phyloP scores from a whole-genome alignment of 1,140 invertebrate genomes.

The Zaprionus vittiger region DNA sequence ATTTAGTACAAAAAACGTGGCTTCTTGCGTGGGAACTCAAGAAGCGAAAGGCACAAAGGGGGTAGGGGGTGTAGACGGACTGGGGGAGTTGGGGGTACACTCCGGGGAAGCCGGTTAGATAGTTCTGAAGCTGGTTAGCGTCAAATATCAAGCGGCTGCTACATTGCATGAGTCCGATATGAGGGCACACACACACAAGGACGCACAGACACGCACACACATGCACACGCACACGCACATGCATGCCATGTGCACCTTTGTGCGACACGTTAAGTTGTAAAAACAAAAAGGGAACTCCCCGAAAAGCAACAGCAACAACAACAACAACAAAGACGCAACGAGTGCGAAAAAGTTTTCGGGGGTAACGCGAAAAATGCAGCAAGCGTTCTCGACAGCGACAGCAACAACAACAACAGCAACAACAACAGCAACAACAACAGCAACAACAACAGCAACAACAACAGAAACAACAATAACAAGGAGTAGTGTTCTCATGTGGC shows the following conservation, averaged over 20 bases:
- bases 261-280: slow-evolving; percentile 80
- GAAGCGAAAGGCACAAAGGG: background rate
- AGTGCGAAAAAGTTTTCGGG: slow-evolving; percentile 40
- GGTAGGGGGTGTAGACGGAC: background rate
- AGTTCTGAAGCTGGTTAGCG: slow-evolving; percentile 57
- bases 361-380: slow-evolving; percentile 40
- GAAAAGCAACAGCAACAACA: slow-evolving; percentile 39
- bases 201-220: slow-evolving; percentile 26
- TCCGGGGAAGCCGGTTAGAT: slow-evolving; percentile 14
- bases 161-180: slow-evolving; percentile 69
- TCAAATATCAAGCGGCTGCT: slow-evolving; percentile 75
- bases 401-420: slow-evolving; percentile 28
- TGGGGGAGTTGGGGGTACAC: slow-evolving; percentile 6
- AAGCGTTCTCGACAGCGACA: slow-evolving; percentile 32
- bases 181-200: slow-evolving; percentile 23
- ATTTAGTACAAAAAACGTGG: slow-evolving; percentile 71
- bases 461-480: background rate
- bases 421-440: background rate
- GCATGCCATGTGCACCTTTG: slow-evolving; percentile 68
- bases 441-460: slow-evolving; percentile 8
- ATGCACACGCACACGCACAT: slow-evolving; percentile 21
- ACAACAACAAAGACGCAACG: slow-evolving; percentile 59
- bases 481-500: background rate
- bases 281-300: slow-evolving; percentile 56
- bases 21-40: background rate